Percentiles rank a stretch among this genome's conserved stretches.
These are phyloP conservation scores for Chinchilla lanigera DNA, from an alignment of 2,113 vertebrate species.

Conservation along the genomic window DNA sequence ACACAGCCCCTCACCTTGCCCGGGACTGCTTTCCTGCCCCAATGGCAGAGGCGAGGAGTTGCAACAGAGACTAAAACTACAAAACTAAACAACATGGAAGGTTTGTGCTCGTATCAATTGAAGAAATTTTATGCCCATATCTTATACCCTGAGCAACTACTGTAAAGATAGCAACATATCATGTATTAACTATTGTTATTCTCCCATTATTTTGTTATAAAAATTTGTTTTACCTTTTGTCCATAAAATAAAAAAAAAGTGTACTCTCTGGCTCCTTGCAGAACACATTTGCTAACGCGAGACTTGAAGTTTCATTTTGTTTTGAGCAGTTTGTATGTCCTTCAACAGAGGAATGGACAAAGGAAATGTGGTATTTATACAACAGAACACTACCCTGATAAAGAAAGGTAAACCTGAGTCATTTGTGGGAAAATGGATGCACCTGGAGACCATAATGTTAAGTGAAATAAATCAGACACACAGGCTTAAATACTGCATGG, in stretches of 20 bases:
- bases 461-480: neutral
- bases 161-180: neutral
- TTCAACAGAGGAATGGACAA: neutral
- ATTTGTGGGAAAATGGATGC: neutral
- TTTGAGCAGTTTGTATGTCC: neutral
- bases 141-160: neutral
- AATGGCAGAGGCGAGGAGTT: neutral
- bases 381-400: neutral
- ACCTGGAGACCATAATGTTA: neutral
- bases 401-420: neutral
- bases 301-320: neutral
- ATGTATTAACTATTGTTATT: neutral
- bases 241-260: neutral
- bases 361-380: neutral
- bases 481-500: neutral
- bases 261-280: neutral
- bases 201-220: neutral
- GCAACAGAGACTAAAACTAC: neutral
- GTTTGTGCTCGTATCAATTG: neutral
- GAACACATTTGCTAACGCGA: neutral
- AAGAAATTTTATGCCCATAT: neutral
- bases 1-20: neutral
- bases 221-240: neutral
- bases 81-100: neutral
- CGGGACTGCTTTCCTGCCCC: neutral